Evolutionary conservation across 2,797 vertebrate species (phyloP).

Genomic region (Bradypodion pumilum): DNA sequence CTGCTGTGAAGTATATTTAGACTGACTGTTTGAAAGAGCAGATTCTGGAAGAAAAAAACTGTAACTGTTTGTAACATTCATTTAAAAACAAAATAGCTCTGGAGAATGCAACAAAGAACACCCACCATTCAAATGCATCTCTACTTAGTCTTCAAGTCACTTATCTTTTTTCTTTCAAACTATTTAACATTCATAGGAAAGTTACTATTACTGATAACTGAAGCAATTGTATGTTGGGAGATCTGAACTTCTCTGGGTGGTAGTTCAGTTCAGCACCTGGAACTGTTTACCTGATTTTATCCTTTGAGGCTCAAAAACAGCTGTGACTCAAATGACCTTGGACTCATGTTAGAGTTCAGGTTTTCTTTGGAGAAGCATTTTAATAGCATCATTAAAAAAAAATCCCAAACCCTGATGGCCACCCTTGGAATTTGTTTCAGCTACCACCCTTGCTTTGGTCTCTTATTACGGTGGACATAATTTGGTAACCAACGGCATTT

Average conservation of each 20-base stretch:
- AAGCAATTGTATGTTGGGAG: neutral
- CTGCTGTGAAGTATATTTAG: neutral
- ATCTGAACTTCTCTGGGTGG: neutral
- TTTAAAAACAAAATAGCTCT: too few species aligned
- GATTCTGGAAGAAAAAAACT: neutral
- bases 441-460: constrained; percentile 8
- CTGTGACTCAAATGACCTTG: neutral
- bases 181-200: neutral
- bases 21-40: neutral
- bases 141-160: neutral
- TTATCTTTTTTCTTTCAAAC: neutral
- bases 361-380: neutral
- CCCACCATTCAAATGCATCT: neutral
- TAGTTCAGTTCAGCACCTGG: constrained; percentile 1
- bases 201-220: neutral
- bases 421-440: neutral
- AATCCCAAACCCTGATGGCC: neutral
- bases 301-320: constrained; percentile 15
- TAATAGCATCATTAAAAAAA: constrained; percentile 10
- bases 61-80: neutral
- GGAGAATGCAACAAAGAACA: too few species aligned
- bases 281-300: constrained; percentile 14
- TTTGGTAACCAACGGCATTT: neutral
- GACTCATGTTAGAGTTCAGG: constrained; percentile 25
- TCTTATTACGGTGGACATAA: neutral